These are phyloP conservation scores for Abrostola tripartita DNA, from an alignment of 2,888 invertebrate species.

Conservation along the genomic window DNA sequence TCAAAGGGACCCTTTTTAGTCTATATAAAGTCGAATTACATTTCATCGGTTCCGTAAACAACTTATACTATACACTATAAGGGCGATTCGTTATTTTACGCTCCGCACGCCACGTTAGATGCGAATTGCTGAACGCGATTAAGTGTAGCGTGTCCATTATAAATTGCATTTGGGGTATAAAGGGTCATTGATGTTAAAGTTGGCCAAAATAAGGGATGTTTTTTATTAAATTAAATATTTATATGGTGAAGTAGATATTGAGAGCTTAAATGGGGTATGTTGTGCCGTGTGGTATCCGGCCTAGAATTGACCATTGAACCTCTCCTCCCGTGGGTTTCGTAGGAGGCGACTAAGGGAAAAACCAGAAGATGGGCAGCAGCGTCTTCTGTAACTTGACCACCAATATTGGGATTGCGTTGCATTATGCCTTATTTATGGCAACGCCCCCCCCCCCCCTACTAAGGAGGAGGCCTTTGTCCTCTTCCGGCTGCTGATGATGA, in stretches of 20 bases:
- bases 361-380: too few species aligned
- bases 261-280: neutral
- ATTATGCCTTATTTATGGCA: too few species aligned
- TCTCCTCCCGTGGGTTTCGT: too few species aligned
- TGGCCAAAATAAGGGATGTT: neutral
- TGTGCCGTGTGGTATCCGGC: too few species aligned
- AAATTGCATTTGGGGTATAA: slow-evolving; percentile 13
- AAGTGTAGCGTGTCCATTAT: slow-evolving; percentile 18
- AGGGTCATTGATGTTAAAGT: neutral
- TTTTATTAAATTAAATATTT: slow-evolving; percentile 8
- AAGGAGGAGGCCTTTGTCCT: too few species aligned
- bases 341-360: too few species aligned
- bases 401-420: too few species aligned
- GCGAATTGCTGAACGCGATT: slow-evolving; percentile 18
- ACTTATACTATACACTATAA: slow-evolving; percentile 9
- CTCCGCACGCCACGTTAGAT: slow-evolving; percentile 11
- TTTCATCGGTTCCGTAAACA: slow-evolving; percentile 9
- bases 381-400: too few species aligned
- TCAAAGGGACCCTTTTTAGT: neutral
- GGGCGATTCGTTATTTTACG: slow-evolving; percentile 26
- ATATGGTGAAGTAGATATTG: neutral
- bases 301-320: too few species aligned
- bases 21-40: slow-evolving; percentile 3
- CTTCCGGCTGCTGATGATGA: too few species aligned
- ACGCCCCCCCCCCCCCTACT: too few species aligned